Percentiles rank a stretch among this genome's conserved stretches.
phyloP scores from a whole-genome alignment of 2,797 vertebrate genomes.

The Phrynocephalus guinanensis region DNA sequence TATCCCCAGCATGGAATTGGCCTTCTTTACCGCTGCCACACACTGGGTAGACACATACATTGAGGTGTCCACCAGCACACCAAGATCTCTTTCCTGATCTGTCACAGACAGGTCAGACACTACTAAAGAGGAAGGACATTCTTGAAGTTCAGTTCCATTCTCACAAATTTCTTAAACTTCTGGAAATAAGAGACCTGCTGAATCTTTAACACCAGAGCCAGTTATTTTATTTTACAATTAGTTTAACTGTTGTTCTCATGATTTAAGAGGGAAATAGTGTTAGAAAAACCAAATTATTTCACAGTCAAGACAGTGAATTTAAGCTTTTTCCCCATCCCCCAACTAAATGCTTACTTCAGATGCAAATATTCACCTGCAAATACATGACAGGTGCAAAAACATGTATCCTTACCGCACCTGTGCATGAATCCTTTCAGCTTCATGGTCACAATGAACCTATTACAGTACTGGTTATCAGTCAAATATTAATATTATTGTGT shows the following conservation, averaged over 20 bases:
- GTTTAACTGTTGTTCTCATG: background rate
- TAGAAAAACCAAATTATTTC: background rate
- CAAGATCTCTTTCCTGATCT: no score
- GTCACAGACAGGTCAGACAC: no score
- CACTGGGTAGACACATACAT: no score
- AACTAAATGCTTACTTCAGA: no score
- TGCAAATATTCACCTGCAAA: background rate
- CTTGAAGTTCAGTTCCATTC: no score
- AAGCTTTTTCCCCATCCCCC: background rate
- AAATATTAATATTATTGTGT: constrained; percentile 73
- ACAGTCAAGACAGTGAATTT: background rate
- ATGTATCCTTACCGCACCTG: constrained; percentile 38
- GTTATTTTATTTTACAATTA: background rate
- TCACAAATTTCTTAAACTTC: no score
- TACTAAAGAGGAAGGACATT: no score
- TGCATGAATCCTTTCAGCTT: background rate
- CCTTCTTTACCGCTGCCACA: no score
- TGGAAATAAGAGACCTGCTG: no score
- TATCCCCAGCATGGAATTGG: no score
- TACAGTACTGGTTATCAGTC: constrained; percentile 69
- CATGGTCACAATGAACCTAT: constrained; percentile 59
- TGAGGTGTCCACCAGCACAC: no score
- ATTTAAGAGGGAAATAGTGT: background rate
- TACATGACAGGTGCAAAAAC: constrained; percentile 47
- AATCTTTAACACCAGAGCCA: background rate